These are phyloP conservation scores for Orthosia cruda DNA, from an alignment of 2,888 invertebrate species.

Conservation along the genomic window DNA sequence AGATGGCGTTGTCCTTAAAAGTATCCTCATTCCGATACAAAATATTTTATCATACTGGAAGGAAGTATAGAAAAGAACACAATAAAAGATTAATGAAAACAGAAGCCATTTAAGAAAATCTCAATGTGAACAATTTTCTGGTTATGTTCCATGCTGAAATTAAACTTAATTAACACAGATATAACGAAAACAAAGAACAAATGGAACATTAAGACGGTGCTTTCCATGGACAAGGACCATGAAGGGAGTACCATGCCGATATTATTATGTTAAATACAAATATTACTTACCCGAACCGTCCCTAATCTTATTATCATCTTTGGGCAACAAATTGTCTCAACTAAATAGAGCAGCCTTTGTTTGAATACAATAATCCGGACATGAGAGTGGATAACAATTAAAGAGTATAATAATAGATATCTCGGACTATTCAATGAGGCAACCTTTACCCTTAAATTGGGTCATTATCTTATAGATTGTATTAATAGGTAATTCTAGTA, in stretches of 20 bases:
- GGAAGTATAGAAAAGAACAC: not conserved
- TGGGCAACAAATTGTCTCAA: constrained; percentile 60
- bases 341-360: constrained; percentile 61
- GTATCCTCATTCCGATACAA: not conserved
- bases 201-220: constrained; percentile 34
- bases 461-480: constrained; percentile 20
- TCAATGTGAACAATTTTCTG: not conserved
- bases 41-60: no score
- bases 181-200: constrained; percentile 44
- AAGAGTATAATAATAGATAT: constrained; percentile 50
- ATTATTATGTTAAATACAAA: constrained; percentile 61
- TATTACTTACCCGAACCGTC: constrained; percentile 60
- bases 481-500: not conserved
- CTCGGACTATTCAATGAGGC: constrained; percentile 52
- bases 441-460: constrained; percentile 44
- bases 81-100: not conserved
- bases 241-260: constrained; percentile 33
- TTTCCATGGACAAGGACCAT: constrained; percentile 18
- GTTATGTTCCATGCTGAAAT: not conserved
- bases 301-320: constrained; percentile 65
- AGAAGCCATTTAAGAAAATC: not conserved
- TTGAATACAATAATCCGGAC: constrained; percentile 63
- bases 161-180: constrained; percentile 27
- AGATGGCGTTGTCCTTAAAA: constrained; percentile 58
- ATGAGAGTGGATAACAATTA: constrained; percentile 65